Conservation (phyloP, 2,797 vertebrate species). For the Lindbergichthys nudifrons region DNA sequence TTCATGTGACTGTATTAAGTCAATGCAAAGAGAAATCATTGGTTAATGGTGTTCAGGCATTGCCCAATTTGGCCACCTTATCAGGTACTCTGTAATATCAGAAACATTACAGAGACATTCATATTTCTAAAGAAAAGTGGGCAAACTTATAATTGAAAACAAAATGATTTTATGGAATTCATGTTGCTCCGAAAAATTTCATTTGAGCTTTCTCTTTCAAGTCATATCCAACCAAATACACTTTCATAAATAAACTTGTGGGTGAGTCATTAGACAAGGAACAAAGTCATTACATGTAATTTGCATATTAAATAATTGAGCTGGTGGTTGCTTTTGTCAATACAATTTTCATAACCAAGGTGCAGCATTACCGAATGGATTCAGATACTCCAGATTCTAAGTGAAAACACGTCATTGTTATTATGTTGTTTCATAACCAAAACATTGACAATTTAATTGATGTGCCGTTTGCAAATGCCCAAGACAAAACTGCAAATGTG, state of each 20-base stretch:
- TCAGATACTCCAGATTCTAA: slow-evolving; percentile 41
- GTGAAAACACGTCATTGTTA: slow-evolving; percentile 29
- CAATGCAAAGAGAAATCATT: not conserved
- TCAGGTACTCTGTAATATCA: not conserved
- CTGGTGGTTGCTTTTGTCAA: slow-evolving; percentile 56
- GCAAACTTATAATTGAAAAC: slow-evolving; percentile 25
- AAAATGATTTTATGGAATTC: slow-evolving; percentile 24
- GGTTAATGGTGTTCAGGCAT: not conserved
- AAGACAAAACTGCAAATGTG: slow-evolving; percentile 2
- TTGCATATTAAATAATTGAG: slow-evolving; percentile 70
- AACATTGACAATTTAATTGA: slow-evolving; percentile 38
- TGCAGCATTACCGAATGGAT: slow-evolving; percentile 44
- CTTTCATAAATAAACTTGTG: slow-evolving; percentile 70
- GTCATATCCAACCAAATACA: slow-evolving; percentile 63
- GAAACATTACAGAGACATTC: not conserved
- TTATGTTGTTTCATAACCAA: slow-evolving; percentile 39
- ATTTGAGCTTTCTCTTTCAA: slow-evolving; percentile 58
- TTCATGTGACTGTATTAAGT: not conserved
- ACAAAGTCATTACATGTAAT: slow-evolving; percentile 75
- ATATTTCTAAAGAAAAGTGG: slow-evolving; percentile 4
- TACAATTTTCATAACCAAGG: slow-evolving; percentile 71
- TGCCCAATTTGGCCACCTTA: not conserved
- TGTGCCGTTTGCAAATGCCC: not conserved
- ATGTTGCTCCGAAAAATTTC: slow-evolving; percentile 51
- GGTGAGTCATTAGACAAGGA: slow-evolving; percentile 74